phyloP scores from a whole-genome alignment of 2,888 invertebrate species.

The Drosophila affinis region DNA sequence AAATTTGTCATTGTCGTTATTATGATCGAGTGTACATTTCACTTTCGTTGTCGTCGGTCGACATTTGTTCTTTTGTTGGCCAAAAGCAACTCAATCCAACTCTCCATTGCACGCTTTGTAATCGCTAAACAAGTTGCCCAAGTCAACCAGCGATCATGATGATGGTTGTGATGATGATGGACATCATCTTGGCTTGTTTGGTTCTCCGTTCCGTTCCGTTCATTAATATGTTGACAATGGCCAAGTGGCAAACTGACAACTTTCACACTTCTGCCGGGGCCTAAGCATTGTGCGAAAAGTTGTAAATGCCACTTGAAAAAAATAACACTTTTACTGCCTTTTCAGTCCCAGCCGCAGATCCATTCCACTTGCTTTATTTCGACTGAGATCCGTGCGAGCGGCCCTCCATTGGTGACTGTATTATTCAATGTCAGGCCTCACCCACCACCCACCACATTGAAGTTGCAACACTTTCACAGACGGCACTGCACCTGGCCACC shows the following conservation, averaged over 20 bases:
- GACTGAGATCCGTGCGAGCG: neutral
- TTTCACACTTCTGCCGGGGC: conserved; percentile 68
- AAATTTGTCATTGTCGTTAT: conserved; percentile 70
- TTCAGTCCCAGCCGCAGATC: conserved; percentile 38
- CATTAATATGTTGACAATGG: conserved; percentile 72
- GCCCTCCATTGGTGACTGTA: conserved; percentile 39
- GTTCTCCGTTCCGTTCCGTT: conserved; percentile 28
- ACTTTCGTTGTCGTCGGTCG: conserved; percentile 61
- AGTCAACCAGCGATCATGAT: conserved; percentile 20
- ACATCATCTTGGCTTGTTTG: conserved; percentile 17
- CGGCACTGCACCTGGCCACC: conserved; percentile 46
- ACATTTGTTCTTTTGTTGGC: conserved; percentile 72
- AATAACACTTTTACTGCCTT: conserved; percentile 52
- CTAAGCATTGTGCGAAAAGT: conserved; percentile 37
- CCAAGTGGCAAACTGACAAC: conserved; percentile 73
- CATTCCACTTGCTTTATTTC: conserved; percentile 11
- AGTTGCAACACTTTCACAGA: conserved; percentile 77
- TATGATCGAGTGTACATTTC: conserved; percentile 59
- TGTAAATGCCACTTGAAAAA: conserved; percentile 42
- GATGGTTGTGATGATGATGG: conserved; percentile 6
- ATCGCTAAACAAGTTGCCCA: conserved; percentile 44
- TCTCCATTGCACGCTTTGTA: conserved; percentile 51
- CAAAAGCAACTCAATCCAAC: conserved; percentile 43
- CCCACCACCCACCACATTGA: conserved; percentile 24
- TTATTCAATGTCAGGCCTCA: conserved; percentile 70